A percentile compares a stretch with the other conserved stretches of the same genome.
These are phyloP conservation scores for Malacoctenus gilli DNA, from an alignment of 2,797 vertebrate genomes.

Conservation along the genomic window DNA sequence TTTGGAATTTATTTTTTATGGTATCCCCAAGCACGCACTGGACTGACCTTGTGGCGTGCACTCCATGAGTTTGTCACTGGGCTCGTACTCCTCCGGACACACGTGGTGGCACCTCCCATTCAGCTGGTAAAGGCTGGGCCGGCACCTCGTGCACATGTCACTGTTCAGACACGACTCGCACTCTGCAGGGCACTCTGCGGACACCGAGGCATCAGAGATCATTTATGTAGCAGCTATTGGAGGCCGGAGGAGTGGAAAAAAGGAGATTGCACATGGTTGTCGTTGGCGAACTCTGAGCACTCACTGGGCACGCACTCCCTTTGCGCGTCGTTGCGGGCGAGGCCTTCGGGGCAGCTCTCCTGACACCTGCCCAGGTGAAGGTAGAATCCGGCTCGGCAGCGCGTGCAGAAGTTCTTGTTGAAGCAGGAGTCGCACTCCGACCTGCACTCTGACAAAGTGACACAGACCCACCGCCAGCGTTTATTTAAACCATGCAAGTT, in stretches of 20 bases:
- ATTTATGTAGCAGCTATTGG: conserved; percentile 1
- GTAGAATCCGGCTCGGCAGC: conserved; percentile 95
- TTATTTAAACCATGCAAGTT: conserved; percentile 65
- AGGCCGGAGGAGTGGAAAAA: neutral
- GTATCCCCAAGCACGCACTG: neutral
- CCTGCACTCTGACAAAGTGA: conserved; percentile 92
- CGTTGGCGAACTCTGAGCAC: conserved; percentile 44
- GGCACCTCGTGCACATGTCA: conserved; percentile 92
- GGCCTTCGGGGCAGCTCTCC: conserved; percentile 93
- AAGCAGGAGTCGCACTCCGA: conserved; percentile 98
- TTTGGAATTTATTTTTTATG: neutral
- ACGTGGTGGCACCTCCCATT: conserved; percentile 91
- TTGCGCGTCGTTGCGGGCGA: conserved; percentile 89
- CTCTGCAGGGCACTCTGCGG: conserved; percentile 92
- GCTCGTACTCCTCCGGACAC: conserved; percentile 92
- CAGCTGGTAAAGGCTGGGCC: conserved; percentile 90
- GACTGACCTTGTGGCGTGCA: conserved; percentile 88
- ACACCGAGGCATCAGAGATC: conserved; percentile 13
- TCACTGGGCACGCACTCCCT: conserved; percentile 90
- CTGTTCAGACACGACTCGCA: conserved; percentile 93
- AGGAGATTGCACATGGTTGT: accelerated
- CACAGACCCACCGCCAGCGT: conserved; percentile 61
- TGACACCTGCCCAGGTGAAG: conserved; percentile 96
- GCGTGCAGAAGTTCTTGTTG: conserved; percentile 99
- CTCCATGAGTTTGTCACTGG: conserved; percentile 92